Percentiles rank a stretch among this genome's conserved stretches.
Conservation (phyloP, 2,888 invertebrate species). For the Platycnemis pennipes region DNA sequence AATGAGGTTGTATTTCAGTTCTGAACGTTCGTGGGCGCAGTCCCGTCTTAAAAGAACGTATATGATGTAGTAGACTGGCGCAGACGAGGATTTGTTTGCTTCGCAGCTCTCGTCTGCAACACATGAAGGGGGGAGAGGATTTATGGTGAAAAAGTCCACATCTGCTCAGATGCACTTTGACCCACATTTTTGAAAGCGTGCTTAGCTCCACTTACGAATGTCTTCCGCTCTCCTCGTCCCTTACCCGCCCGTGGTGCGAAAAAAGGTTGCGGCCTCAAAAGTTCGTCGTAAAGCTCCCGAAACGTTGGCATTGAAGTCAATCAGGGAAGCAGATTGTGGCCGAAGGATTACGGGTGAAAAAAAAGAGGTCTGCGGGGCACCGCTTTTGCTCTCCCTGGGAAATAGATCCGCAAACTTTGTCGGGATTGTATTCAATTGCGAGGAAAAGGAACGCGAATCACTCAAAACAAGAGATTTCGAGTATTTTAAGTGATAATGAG, state of each 20-base stretch:
- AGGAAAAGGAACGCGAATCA: neutral
- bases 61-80: neutral
- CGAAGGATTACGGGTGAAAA: neutral
- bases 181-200: slow-evolving; percentile 44
- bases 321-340: slow-evolving; percentile 3
- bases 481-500: slow-evolving; percentile 9
- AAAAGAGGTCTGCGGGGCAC: neutral
- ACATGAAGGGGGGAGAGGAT: slow-evolving; percentile 31
- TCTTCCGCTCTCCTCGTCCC: neutral
- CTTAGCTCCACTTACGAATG: neutral
- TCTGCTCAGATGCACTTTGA: slow-evolving; percentile 26
- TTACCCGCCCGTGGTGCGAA: neutral
- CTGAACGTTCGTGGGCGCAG: neutral
- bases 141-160: neutral
- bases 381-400: neutral
- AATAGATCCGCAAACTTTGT: neutral
- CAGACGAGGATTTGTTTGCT: neutral
- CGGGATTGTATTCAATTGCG: neutral
- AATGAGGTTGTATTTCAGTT: neutral
- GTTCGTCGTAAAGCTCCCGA: neutral
- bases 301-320: slow-evolving; percentile 52
- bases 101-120: neutral
- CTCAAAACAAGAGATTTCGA: neutral
- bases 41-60: neutral
- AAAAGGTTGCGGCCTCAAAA: slow-evolving; percentile 40